These are phyloP conservation scores for Tanytarsus gracilentus DNA, from an alignment of 2,888 invertebrate genomes.

Conservation along the genomic window DNA sequence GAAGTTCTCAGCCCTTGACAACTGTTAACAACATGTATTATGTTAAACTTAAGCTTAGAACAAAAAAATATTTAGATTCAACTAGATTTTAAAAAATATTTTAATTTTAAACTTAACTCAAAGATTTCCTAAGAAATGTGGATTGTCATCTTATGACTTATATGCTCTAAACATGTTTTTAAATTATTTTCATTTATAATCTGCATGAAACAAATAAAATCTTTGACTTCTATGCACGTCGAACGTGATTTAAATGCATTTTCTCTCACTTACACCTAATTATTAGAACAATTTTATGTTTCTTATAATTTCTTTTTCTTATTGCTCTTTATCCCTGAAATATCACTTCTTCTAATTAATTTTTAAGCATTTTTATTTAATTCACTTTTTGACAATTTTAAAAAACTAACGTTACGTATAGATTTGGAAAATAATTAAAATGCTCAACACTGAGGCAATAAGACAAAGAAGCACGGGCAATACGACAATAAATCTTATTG, in stretches of 20 bases:
- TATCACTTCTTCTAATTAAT: too few species aligned
- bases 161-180: neutral
- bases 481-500: slow-evolving; percentile 59
- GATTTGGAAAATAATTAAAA: slow-evolving; percentile 55
- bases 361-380: neutral
- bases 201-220: too few species aligned
- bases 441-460: slow-evolving; percentile 64
- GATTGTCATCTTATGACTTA: neutral
- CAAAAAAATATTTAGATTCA: too few species aligned
- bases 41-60: too few species aligned
- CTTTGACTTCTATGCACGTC: too few species aligned
- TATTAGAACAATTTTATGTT: too few species aligned
- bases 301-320: too few species aligned
- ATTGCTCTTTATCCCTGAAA: too few species aligned
- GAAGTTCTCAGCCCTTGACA: too few species aligned
- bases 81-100: neutral
- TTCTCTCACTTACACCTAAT: too few species aligned
- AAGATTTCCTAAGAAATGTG: neutral
- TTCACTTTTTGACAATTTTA: neutral
- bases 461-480: slow-evolving; percentile 64
- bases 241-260: too few species aligned
- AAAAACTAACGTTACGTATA: neutral
- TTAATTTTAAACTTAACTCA: neutral
- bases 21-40: too few species aligned
- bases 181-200: neutral